Conservation (phyloP, 2,888 invertebrate species). For the Plutella xylostella region DNA sequence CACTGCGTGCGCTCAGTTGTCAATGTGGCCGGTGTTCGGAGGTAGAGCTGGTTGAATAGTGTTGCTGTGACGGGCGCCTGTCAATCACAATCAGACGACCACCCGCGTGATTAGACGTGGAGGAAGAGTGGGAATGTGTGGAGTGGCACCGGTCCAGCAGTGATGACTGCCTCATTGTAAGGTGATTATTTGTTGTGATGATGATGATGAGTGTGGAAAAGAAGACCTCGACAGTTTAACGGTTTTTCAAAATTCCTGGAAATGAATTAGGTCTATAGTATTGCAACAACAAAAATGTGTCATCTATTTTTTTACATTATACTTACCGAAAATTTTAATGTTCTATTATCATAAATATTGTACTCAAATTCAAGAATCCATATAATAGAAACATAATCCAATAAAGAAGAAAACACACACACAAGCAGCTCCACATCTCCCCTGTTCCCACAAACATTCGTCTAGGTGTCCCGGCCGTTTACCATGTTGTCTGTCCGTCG, state of each 20-base stretch:
- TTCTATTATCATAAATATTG: too few species aligned
- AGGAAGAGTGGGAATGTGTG: constrained; percentile 24
- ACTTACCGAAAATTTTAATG: too few species aligned
- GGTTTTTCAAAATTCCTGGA: too few species aligned
- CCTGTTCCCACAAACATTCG: constrained; percentile 31
- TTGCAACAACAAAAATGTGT: too few species aligned
- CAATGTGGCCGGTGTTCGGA: constrained; percentile 1
- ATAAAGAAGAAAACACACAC: neutral
- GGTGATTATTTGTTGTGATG: too few species aligned
- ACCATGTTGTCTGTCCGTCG: constrained; percentile 48
- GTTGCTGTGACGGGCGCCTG: constrained; percentile 52
- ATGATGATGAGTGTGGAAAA: too few species aligned
- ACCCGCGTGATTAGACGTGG: constrained; percentile 59
- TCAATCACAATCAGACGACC: constrained; percentile 68
- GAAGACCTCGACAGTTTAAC: too few species aligned
- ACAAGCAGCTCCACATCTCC: constrained; percentile 22
- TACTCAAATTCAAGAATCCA: too few species aligned
- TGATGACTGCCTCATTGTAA: too few species aligned
- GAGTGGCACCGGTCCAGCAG: constrained; percentile 28
- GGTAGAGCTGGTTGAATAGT: constrained; percentile 20
- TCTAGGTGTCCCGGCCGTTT: constrained; percentile 38
- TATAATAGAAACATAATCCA: neutral
- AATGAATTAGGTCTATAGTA: too few species aligned
- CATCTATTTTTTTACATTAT: too few species aligned
- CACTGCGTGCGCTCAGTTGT: neutral